phyloP scores from a whole-genome alignment of 92 coral and sea anemone species.

The Epizoanthus rinbou region DNA sequence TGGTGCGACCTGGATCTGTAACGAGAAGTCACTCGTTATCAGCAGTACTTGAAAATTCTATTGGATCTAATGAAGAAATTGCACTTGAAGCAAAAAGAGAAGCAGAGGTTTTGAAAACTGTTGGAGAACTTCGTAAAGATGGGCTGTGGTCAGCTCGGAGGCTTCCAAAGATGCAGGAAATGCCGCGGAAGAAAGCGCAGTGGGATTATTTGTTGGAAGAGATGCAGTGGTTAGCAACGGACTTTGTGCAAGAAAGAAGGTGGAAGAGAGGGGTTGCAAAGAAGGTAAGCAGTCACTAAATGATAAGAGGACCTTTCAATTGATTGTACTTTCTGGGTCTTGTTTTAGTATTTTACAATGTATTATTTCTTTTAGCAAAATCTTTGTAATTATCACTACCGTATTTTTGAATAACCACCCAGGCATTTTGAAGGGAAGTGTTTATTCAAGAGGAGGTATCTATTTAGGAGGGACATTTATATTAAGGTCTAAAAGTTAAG shows the following conservation, averaged over 20 bases:
- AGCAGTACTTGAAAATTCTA: slow-evolving; percentile 82
- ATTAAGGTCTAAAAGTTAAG: too few species aligned
- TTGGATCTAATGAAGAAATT: slow-evolving; percentile 91
- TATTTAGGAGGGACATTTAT: too few species aligned
- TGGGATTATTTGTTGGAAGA: slow-evolving; percentile 99
- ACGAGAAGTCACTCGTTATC: slow-evolving; percentile 72
- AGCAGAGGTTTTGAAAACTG: slow-evolving; percentile 94
- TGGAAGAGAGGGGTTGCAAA: slow-evolving; percentile 99
- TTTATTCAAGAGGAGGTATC: too few species aligned
- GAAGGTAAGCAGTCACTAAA: slow-evolving; percentile 61
- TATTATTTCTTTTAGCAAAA: too few species aligned
- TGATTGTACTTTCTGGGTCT: too few species aligned
- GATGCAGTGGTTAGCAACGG: slow-evolving; percentile 99
- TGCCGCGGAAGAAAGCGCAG: slow-evolving; percentile 89
- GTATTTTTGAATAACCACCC: too few species aligned
- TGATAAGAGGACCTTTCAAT: too few species aligned
- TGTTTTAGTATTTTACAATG: too few species aligned
- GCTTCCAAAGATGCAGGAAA: slow-evolving; percentile 96
- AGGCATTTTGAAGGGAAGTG: too few species aligned
- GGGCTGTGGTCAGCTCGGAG: slow-evolving; percentile 92
- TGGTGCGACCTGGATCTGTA: slow-evolving; percentile 25
- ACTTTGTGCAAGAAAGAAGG: slow-evolving; percentile 96
- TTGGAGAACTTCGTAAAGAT: slow-evolving; percentile 93
- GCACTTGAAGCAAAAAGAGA: slow-evolving; percentile 93
- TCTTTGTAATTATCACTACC: too few species aligned